Conservation (phyloP, 2,797 vertebrate species). For the Propithecus perrieri region DNA sequence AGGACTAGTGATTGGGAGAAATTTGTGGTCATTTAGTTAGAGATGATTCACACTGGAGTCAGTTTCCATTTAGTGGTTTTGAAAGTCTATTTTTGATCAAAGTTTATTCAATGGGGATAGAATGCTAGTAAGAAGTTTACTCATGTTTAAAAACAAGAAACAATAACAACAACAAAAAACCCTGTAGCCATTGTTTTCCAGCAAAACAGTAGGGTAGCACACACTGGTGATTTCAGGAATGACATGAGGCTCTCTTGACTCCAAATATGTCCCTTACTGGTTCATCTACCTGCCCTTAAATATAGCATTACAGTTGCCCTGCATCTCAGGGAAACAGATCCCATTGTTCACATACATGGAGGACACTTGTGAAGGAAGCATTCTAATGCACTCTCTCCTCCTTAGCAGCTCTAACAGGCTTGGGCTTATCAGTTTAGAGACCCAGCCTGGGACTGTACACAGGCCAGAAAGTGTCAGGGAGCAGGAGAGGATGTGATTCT, state of each 20-base stretch:
- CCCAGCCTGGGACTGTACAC: background rate
- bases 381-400: background rate
- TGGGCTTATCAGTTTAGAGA: conserved; percentile 6
- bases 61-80: background rate
- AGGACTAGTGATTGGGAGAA: background rate
- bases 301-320: background rate
- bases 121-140: background rate
- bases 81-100: background rate
- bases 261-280: background rate
- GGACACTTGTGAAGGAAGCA: background rate
- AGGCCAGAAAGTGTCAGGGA: background rate
- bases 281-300: background rate
- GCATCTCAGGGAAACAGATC: background rate
- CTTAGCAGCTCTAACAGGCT: background rate
- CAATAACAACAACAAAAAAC: background rate
- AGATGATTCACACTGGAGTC: background rate
- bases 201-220: background rate
- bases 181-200: background rate
- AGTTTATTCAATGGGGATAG: background rate
- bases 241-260: background rate
- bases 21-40: background rate
- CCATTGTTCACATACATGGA: background rate
- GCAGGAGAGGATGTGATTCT: background rate
- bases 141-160: background rate
- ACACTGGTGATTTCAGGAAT: background rate